Evolutionary conservation across 2,113 vertebrate species (phyloP).

Genomic region (Thinocorus orbignyianus): DNA sequence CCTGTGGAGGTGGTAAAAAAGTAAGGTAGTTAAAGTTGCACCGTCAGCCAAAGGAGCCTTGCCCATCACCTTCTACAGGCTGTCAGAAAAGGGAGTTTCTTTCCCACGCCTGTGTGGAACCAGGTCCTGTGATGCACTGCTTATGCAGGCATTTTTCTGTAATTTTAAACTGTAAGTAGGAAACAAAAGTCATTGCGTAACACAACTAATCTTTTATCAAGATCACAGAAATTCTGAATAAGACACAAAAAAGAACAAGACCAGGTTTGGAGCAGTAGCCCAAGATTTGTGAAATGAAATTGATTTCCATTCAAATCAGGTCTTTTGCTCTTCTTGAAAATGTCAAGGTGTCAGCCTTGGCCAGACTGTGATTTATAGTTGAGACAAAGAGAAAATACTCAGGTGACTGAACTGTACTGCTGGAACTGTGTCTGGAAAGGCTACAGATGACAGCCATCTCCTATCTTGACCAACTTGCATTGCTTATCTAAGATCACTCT

Average conservation of each 20-base stretch:
- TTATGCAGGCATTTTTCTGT: neutral
- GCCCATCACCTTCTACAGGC: neutral
- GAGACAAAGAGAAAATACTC: conserved; percentile 77
- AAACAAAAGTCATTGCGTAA: neutral
- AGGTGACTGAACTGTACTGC: conserved; percentile 81
- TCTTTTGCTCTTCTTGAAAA: conserved; percentile 80
- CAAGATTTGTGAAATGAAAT: conserved; percentile 75
- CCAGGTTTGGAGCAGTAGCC: neutral
- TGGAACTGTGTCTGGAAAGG: conserved; percentile 78
- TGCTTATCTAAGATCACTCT: conserved; percentile 41
- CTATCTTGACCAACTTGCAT: conserved; percentile 58
- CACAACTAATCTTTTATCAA: conserved; percentile 19
- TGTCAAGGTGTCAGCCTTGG: conserved; percentile 75
- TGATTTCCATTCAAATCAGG: conserved; percentile 79
- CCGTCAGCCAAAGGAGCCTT: neutral
- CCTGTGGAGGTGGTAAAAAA: neutral
- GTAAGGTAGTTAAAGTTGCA: neutral
- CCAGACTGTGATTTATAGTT: conserved; percentile 74
- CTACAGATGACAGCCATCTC: conserved; percentile 62
- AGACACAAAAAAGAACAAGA: conserved; percentile 6
- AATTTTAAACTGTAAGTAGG: neutral
- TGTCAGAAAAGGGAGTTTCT: neutral
- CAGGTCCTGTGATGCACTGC: neutral
- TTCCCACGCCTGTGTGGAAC: neutral
- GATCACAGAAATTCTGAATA: conserved; percentile 33